These are phyloP conservation scores for Labeo rohita DNA, from an alignment of 2,113 vertebrate genomes.

Conservation along the genomic window DNA sequence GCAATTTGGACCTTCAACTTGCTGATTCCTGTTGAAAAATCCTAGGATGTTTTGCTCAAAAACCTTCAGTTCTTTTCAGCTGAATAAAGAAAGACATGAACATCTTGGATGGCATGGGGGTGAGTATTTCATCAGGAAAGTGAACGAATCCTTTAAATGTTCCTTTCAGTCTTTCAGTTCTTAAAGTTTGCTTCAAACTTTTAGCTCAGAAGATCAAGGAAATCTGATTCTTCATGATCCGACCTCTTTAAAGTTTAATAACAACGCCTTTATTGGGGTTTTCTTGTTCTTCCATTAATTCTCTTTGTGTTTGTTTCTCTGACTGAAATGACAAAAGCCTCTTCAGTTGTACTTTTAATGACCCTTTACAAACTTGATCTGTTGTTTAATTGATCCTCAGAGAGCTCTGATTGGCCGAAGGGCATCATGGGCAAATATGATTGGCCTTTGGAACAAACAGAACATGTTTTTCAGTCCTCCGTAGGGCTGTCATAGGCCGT, in stretches of 20 bases:
- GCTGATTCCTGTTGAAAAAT: too few species aligned
- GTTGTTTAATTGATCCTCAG: neutral
- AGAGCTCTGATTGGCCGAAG: neutral
- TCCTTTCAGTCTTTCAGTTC: neutral
- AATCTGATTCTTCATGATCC: neutral
- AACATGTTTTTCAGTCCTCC: neutral
- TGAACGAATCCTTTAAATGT: too few species aligned
- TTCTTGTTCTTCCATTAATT: neutral
- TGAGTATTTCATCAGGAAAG: too few species aligned
- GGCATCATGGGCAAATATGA: neutral
- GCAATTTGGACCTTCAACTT: too few species aligned
- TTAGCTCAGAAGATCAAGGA: neutral
- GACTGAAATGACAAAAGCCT: neutral
- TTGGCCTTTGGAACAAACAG: neutral
- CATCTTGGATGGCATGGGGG: too few species aligned
- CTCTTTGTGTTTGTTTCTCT: neutral
- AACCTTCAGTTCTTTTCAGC: too few species aligned
- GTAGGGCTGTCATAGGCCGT: neutral
- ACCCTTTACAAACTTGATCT: neutral
- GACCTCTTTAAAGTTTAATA: neutral
- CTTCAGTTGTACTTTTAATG: neutral
- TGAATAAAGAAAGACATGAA: too few species aligned
- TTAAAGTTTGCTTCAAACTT: neutral
- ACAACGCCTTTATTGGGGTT: neutral
- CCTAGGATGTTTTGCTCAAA: too few species aligned